phyloP scores from a whole-genome alignment of 2,113 vertebrate genomes.

The Bostrychus sinensis region DNA sequence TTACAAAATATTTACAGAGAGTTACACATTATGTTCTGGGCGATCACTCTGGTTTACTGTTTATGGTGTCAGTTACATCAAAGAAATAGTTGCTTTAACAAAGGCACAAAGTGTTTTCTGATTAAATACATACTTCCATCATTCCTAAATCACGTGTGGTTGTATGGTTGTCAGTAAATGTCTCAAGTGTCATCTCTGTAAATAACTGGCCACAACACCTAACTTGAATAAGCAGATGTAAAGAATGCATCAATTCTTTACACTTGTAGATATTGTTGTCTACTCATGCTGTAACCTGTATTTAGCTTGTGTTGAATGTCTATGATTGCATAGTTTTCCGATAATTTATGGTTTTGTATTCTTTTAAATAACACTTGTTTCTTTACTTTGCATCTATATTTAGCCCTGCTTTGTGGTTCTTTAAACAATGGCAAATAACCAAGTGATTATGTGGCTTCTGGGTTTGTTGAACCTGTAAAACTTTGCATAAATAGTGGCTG shows the following conservation, averaged over 20 bases:
- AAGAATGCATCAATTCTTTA: neutral
- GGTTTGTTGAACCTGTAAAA: slow-evolving; percentile 7
- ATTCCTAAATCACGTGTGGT: too few relatives aligned
- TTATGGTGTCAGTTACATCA: neutral
- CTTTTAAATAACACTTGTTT: neutral
- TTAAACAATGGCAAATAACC: neutral
- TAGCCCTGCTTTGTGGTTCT: neutral
- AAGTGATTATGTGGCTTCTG: neutral
- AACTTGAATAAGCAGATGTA: too few relatives aligned
- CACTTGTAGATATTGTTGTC: neutral
- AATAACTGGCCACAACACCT: too few relatives aligned
- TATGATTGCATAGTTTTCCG: neutral
- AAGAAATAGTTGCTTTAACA: neutral
- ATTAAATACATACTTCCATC: too few relatives aligned
- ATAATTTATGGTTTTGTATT: too few relatives aligned
- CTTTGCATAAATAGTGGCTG: neutral
- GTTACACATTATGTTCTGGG: neutral
- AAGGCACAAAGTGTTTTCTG: neutral
- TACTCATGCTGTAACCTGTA: neutral
- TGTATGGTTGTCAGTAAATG: too few relatives aligned
- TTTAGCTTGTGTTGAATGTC: neutral
- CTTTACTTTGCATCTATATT: neutral
- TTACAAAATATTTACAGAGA: neutral
- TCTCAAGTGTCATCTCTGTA: too few relatives aligned
- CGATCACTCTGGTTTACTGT: neutral